Evolutionary conservation across 2,797 vertebrate species (phyloP), one percentile per base, ranked within the genome.

Genomic region (Melanotaenia parkinsoni): DNA sequence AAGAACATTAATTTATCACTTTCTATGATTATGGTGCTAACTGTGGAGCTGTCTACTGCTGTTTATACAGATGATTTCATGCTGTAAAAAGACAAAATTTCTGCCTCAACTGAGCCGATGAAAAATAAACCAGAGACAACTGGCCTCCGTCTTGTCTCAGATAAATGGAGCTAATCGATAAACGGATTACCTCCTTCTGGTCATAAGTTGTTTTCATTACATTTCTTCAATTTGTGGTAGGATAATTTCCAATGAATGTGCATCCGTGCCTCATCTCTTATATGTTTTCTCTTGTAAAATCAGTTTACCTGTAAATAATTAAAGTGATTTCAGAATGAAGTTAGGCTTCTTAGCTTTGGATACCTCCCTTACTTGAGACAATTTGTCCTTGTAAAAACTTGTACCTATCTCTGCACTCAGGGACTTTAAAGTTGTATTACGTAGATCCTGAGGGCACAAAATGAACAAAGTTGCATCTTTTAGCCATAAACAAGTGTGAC

Each of bases 381-480:
- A 37, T 37, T 37, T 37, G 32, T 33, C 7, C 7, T 33, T 7
- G 32, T 33, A 33, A 37, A 37, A 37, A 37, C 10, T 10, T 37
- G 35, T 37, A 2, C 35, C 47, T 50, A 5, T 50, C 9, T 50
- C 8, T 50, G 20, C 20, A 14, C 37, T 64, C 68, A 30, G 58
- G 43, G 11, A 74, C 40, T 43, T 66, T 47, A 33, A 63, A 22
- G 60, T 33, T 57, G 8, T 8, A 26, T 61, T 62, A n/a, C n/a
- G n/a, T n/a, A 65, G 66, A 76, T 57, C 30, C 50, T 20, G 22
- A 47, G 35, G 53, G 33, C 63, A n/a, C 13, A 45, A 63, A 53
- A 40, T 33, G 16, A 62, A 58, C 40, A 28, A 37, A 37, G 22
- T 70, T 37, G 32, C 66, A 68, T n/a, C 0, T 0, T 60, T 38